Percentiles rank a stretch among this genome's conserved stretches.
These are phyloP conservation scores for Cryptocheilus praepositus DNA, from an alignment of 2,888 invertebrate genomes.

Conservation along the genomic window DNA sequence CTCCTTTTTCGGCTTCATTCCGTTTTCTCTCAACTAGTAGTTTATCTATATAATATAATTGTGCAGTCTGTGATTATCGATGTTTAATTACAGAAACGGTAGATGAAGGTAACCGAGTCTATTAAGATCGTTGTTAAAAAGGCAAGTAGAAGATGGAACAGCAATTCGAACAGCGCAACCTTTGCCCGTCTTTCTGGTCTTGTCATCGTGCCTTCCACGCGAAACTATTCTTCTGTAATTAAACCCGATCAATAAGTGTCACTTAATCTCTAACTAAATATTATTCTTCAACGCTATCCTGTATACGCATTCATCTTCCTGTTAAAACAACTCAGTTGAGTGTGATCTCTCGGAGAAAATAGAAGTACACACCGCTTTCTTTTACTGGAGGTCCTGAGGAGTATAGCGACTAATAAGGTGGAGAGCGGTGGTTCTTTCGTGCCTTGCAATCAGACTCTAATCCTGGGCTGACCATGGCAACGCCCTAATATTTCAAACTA, in stretches of 20 bases:
- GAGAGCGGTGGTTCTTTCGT: slow-evolving; percentile 16
- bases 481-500: slow-evolving; percentile 53
- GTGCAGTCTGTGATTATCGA: slow-evolving; percentile 64
- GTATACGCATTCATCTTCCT: slow-evolving; percentile 21
- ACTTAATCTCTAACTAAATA: slow-evolving; percentile 41
- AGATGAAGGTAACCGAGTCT: too few species aligned
- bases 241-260: slow-evolving; percentile 55
- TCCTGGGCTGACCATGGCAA: slow-evolving; percentile 52
- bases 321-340: slow-evolving; percentile 23
- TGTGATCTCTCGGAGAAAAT: slow-evolving; percentile 20
- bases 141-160: too few species aligned
- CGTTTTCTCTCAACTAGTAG: slow-evolving; percentile 43
- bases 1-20: slow-evolving; percentile 42
- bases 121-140: too few species aligned
- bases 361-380: slow-evolving; percentile 24
- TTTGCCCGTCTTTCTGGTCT: too few species aligned
- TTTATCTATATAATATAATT: slow-evolving; percentile 65
- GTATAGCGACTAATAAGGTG: slow-evolving; percentile 14
- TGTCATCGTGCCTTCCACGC: too few species aligned
- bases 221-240: slow-evolving; percentile 52
- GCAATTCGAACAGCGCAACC: too few species aligned
- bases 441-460: slow-evolving; percentile 26
- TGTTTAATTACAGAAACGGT: slow-evolving; percentile 58
- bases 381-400: slow-evolving; percentile 12
- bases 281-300: slow-evolving; percentile 39